These are phyloP conservation scores for Didymodactylos carnosus DNA, from an alignment of 2,888 invertebrate genomes.

Conservation along the genomic window DNA sequence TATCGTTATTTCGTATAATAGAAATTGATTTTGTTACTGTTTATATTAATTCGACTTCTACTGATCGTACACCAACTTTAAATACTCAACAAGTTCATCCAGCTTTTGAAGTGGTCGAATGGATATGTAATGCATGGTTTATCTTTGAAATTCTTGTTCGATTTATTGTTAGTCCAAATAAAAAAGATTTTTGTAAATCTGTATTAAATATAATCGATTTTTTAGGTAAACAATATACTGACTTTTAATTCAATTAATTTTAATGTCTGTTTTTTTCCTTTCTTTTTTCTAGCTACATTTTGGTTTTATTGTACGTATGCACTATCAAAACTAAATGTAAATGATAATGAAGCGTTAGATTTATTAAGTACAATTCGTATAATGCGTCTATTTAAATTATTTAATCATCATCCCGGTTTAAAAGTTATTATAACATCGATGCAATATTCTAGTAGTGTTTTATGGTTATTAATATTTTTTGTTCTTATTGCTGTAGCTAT, in stretches of 20 bases:
- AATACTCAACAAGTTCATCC: not conserved
- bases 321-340: not conserved
- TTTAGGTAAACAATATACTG: not conserved
- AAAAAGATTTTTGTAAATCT: not conserved
- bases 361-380: slow-evolving; percentile 1
- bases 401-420: slow-evolving; percentile 10
- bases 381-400: slow-evolving; percentile 5
- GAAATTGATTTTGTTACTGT: slow-evolving; percentile 6
- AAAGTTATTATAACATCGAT: slow-evolving; percentile 11
- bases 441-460: not conserved
- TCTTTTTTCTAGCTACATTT: not conserved
- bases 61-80: not conserved
- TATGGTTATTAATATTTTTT: slow-evolving; percentile 11
- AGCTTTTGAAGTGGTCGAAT: not conserved
- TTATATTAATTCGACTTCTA: not conserved
- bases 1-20: slow-evolving; percentile 1
- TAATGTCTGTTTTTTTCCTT: not conserved
- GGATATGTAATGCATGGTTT: not conserved
- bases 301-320: not conserved
- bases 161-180: slow-evolving; percentile 6
- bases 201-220: slow-evolving; percentile 10
- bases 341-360: not conserved
- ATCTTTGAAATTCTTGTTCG: slow-evolving; percentile 6
- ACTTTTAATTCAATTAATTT: not conserved
- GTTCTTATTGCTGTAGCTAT: slow-evolving; percentile 5